Percentiles rank a stretch among this genome's conserved stretches.
Evolutionary conservation across 1,140 invertebrate genomes (phyloP).

Genomic region (Brachionus rotundiformis): DNA sequence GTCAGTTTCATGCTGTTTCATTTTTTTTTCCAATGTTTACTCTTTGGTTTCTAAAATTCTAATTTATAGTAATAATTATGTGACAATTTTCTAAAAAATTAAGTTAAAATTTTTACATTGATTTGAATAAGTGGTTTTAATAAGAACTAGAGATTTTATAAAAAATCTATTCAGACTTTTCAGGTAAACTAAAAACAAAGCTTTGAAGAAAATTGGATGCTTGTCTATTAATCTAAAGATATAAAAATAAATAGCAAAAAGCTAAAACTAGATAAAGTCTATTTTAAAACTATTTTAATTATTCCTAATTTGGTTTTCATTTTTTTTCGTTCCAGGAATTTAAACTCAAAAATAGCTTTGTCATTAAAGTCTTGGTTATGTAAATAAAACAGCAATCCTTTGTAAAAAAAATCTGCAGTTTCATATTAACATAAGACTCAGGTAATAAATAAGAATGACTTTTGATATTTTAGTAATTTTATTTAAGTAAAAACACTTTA

Average conservation of each 20-base stretch:
- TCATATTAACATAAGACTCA: background rate
- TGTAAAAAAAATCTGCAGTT: background rate
- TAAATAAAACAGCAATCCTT: background rate
- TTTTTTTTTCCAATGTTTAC: background rate
- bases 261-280: background rate
- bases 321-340: background rate
- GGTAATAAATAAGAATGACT: background rate
- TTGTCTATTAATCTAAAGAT: background rate
- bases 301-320: background rate
- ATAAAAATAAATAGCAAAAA: background rate
- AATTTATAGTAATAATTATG: background rate
- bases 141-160: no score
- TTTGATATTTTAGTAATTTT: background rate
- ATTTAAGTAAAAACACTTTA: no score
- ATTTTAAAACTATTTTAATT: background rate
- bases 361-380: background rate
- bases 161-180: no score
- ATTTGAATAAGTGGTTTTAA: background rate
- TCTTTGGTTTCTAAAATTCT: background rate
- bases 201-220: no score
- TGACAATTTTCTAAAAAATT: background rate
- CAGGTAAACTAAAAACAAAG: no score
- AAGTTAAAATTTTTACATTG: background rate
- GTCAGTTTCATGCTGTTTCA: background rate
- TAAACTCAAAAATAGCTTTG: background rate